These are phyloP conservation scores for Chondrosia reniformis DNA, from an alignment of 37 sponge, comb jelly and placozoan species.

Conservation along the genomic window DNA sequence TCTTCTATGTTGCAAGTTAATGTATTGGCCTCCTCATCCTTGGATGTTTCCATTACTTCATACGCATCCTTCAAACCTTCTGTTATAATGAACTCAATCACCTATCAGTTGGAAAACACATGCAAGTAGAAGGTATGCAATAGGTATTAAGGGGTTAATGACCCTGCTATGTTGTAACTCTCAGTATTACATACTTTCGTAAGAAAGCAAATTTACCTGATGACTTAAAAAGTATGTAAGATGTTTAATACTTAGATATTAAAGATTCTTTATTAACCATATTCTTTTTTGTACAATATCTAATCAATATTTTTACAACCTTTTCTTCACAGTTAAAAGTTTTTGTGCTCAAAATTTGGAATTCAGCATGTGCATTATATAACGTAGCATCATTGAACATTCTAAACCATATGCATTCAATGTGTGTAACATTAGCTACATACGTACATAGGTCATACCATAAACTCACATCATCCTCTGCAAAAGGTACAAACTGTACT, in stretches of 20 bases:
- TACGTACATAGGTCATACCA: background rate
- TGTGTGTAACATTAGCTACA: background rate
- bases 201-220: too few relatives aligned
- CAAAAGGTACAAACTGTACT: slow-evolving; percentile 43
- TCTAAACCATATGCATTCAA: background rate
- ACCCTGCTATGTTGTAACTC: background rate
- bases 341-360: too few relatives aligned
- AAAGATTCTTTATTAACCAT: background rate
- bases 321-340: background rate
- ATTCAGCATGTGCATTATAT: too few relatives aligned
- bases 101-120: background rate
- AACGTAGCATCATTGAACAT: too few relatives aligned
- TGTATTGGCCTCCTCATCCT: background rate
- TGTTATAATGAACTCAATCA: background rate
- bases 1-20: slow-evolving; percentile 10
- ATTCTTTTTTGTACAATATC: background rate
- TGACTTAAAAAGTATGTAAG: background rate
- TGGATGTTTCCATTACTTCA: background rate
- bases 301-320: background rate
- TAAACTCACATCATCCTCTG: slow-evolving; percentile 46
- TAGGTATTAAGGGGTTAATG: background rate
- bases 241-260: background rate
- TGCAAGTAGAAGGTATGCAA: background rate
- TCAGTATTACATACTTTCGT: background rate
- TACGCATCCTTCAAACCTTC: background rate